These are phyloP conservation scores for Brachymystax lenok DNA, from an alignment of 2,797 vertebrate genomes.

Conservation along the genomic window DNA sequence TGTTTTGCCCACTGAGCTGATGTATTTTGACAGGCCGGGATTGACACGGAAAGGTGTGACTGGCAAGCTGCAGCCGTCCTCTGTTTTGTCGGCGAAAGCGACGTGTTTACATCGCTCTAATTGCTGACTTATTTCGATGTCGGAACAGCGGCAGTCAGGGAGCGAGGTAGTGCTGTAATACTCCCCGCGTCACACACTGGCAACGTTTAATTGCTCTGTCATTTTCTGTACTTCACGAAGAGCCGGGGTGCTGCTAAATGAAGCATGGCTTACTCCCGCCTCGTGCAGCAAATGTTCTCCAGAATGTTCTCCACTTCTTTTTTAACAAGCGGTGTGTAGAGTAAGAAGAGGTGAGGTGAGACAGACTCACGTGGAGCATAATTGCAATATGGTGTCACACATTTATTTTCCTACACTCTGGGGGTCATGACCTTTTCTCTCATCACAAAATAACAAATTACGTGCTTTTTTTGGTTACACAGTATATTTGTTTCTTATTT, in stretches of 20 bases:
- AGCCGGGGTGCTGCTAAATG: constrained; percentile 42
- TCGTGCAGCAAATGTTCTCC: constrained; percentile 44
- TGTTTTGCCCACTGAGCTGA: constrained; percentile 71
- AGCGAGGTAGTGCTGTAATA: constrained; percentile 64
- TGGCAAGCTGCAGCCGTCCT: constrained; percentile 53
- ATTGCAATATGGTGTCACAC: constrained; percentile 35
- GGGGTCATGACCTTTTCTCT: constrained; percentile 24
- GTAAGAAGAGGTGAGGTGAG: constrained; percentile 25
- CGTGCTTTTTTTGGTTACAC: not conserved
- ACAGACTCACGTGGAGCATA: constrained; percentile 26
- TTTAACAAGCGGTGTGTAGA: constrained; percentile 14
- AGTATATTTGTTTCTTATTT: too few relatives aligned
- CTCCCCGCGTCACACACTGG: constrained; percentile 57
- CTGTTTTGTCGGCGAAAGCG: constrained; percentile 67
- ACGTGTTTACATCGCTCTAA: constrained; percentile 73
- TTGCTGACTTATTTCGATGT: constrained; percentile 70
- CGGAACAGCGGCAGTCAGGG: constrained; percentile 58
- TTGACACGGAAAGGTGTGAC: constrained; percentile 73
- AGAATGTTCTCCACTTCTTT: constrained; percentile 39
- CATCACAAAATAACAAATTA: constrained; percentile 18
- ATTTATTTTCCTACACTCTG: constrained; percentile 2
- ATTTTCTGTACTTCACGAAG: constrained; percentile 69
- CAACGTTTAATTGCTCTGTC: constrained; percentile 69
- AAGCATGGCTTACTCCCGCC: constrained; percentile 30
- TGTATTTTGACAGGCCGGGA: constrained; percentile 73